phyloP scores from a whole-genome alignment of 92 coral and sea anemone species.

The Actinostola sp. region DNA sequence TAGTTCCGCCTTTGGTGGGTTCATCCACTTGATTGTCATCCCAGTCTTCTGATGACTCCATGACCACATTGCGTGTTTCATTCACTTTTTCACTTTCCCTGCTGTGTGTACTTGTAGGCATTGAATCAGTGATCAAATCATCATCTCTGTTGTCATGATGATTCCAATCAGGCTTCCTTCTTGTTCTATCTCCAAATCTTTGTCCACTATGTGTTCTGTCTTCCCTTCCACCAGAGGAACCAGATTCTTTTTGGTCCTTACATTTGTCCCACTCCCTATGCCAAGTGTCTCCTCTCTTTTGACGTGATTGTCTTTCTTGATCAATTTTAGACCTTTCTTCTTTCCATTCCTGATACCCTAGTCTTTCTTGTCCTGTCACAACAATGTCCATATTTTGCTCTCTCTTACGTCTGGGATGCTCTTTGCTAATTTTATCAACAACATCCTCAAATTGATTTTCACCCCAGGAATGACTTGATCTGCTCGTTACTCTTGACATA shows the following conservation, averaged over 20 bases:
- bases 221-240: conserved; percentile 9
- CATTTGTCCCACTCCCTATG: conserved; percentile 78
- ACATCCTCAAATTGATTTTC: conserved; percentile 69
- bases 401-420: conserved; percentile 26
- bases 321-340: conserved; percentile 74
- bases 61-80: background rate
- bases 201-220: conserved; percentile 24
- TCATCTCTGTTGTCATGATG: conserved; percentile 34
- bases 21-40: conserved; percentile 3
- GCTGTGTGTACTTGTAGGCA: background rate
- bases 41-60: conserved; percentile 26
- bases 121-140: background rate
- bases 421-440: conserved; percentile 54
- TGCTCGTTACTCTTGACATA: conserved; percentile 64
- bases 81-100: background rate
- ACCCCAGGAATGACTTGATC: conserved; percentile 79
- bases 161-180: conserved; percentile 31
- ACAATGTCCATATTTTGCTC: conserved; percentile 45
- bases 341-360: conserved; percentile 66
- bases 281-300: conserved; percentile 73
- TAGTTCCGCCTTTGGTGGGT: background rate
- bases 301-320: conserved; percentile 64
- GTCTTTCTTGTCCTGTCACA: conserved; percentile 82
- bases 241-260: conserved; percentile 18
- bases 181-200: conserved; percentile 26